These are phyloP conservation scores for Oxyteleia sp. DNA, from an alignment of 2,888 invertebrate genomes.

Conservation along the genomic window DNA sequence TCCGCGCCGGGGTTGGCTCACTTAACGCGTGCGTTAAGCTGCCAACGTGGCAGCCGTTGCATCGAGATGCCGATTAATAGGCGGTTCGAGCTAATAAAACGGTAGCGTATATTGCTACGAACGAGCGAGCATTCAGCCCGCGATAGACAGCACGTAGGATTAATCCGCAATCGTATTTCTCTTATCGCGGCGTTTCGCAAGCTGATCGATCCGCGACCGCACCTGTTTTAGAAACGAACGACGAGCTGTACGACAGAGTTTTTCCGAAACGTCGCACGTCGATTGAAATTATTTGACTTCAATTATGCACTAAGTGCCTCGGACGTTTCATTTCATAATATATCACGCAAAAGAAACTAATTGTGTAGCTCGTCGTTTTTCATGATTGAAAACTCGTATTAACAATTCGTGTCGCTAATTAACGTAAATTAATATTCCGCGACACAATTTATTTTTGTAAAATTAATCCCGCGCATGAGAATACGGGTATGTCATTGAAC, in stretches of 20 bases:
- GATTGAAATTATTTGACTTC: conserved; percentile 2
- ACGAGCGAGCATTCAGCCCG: conserved; percentile 38
- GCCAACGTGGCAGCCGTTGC: conserved; percentile 42
- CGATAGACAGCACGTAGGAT: conserved; percentile 33
- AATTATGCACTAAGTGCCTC: not conserved
- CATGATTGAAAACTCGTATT: conserved; percentile 37
- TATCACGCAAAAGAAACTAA: not conserved
- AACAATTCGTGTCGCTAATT: conserved; percentile 31
- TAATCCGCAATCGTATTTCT: conserved; percentile 38
- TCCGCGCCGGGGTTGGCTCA: conserved; percentile 42
- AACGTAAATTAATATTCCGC: conserved; percentile 8
- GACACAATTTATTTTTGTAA: conserved; percentile 8
- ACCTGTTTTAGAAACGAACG: conserved; percentile 32
- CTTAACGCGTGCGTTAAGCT: conserved; percentile 26
- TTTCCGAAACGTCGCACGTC: not conserved
- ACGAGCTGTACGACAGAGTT: not conserved
- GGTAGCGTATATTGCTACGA: conserved; percentile 49
- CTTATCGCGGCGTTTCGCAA: conserved; percentile 42
- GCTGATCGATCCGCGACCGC: conserved; percentile 51
- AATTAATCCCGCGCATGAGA: conserved; percentile 4
- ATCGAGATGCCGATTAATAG: conserved; percentile 55
- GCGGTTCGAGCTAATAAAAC: conserved; percentile 57
- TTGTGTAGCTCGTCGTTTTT: not conserved
- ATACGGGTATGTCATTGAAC: conserved; percentile 3
- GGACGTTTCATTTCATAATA: not conserved